Percentiles rank a stretch among this genome's conserved stretches.
These are phyloP conservation scores for Volucella zonaria DNA, from an alignment of 2,888 invertebrate genomes.

Conservation along the genomic window DNA sequence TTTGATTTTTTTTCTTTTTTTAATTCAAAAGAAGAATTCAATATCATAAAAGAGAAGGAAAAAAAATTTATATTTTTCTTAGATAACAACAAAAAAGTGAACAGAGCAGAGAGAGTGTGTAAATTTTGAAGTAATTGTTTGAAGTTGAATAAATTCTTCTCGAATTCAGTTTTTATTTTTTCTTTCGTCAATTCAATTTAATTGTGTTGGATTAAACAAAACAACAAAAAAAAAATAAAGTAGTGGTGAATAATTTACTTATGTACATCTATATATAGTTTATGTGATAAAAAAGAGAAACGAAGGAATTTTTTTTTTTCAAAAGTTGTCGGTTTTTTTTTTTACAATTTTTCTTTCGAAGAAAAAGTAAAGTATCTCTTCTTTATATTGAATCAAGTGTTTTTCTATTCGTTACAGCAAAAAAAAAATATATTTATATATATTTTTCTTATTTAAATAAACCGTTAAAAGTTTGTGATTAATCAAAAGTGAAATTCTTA, in stretches of 20 bases:
- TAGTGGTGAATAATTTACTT: not conserved
- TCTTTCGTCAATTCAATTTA: slow-evolving; percentile 34
- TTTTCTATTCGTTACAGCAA: slow-evolving; percentile 11
- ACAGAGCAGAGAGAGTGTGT: slow-evolving; percentile 9
- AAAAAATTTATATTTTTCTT: not conserved
- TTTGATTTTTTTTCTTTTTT: slow-evolving; percentile 23
- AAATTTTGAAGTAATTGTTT: slow-evolving; percentile 33
- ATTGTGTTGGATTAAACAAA: not conserved
- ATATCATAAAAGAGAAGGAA: slow-evolving; percentile 16
- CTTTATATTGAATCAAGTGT: slow-evolving; percentile 4
- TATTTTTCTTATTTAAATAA: slow-evolving; percentile 9
- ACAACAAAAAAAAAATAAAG: not conserved
- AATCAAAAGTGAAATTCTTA: slow-evolving; percentile 33
- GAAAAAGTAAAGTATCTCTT: not conserved
- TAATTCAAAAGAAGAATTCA: slow-evolving; percentile 24
- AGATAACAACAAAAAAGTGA: slow-evolving; percentile 25
- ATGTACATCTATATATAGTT: not conserved
- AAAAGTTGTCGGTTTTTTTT: not conserved
- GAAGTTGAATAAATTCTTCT: not conserved
- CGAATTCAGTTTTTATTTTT: not conserved
- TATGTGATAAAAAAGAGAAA: slow-evolving; percentile 30
- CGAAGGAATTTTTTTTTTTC: not conserved
- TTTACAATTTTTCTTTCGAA: not conserved
- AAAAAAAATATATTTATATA: slow-evolving; percentile 9
- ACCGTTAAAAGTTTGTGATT: slow-evolving; percentile 27